phyloP scores from a whole-genome alignment of 1,140 invertebrate genomes.

The Eufriesea mexicana region DNA sequence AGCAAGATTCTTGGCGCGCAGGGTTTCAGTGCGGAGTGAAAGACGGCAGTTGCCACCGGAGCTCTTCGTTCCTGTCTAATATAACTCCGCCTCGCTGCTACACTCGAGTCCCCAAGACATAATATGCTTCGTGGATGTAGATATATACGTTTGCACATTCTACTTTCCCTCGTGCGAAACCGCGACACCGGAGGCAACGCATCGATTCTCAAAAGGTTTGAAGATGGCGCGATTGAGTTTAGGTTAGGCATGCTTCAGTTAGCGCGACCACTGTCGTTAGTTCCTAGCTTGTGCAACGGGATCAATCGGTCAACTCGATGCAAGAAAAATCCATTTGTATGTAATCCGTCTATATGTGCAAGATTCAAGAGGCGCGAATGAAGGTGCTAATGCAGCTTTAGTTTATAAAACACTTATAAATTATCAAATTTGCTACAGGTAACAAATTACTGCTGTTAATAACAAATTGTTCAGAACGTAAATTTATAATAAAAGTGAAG shows the following conservation, averaged over 20 bases:
- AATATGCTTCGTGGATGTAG: conserved; percentile 60
- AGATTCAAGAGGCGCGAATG: too few relatives aligned
- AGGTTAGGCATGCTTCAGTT: not conserved
- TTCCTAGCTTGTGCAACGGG: too few relatives aligned
- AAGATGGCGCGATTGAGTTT: not conserved
- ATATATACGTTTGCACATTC: conserved; percentile 23
- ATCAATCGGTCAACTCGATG: too few relatives aligned
- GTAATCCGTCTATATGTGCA: too few relatives aligned
- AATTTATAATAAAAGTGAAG: too few relatives aligned
- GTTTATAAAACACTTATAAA: too few relatives aligned
- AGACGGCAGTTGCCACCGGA: conserved; percentile 78
- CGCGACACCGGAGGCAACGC: not conserved
- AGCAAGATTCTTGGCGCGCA: conserved; percentile 76
- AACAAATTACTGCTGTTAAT: too few relatives aligned
- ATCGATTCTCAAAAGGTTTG: not conserved
- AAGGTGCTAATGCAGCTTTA: too few relatives aligned
- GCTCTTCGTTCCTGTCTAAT: conserved; percentile 74
- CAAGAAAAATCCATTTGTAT: too few relatives aligned
- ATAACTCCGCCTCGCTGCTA: conserved; percentile 65
- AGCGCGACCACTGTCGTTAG: not conserved
- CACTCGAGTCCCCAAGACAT: conserved; percentile 60
- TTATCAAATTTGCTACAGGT: too few relatives aligned
- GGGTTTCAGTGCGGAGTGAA: conserved; percentile 75
- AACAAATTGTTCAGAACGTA: too few relatives aligned
- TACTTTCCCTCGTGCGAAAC: conserved; percentile 27